phyloP scores from a whole-genome alignment of 2,113 vertebrate genomes.

The Periophthalmodon schlosseri region DNA sequence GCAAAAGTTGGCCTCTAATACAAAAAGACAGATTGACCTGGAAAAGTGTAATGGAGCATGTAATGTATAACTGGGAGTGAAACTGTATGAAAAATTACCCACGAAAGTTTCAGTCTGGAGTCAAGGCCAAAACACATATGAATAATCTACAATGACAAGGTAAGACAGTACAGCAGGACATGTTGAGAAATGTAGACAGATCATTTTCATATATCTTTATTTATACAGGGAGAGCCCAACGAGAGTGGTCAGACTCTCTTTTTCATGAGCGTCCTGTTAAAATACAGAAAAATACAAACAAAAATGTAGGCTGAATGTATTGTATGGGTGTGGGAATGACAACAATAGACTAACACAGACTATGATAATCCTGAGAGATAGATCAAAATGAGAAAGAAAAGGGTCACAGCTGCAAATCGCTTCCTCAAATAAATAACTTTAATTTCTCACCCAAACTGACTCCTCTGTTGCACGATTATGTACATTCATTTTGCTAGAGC shows the following conservation, averaged over 20 bases:
- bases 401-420: constrained; percentile 28
- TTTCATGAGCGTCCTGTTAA: too few species aligned
- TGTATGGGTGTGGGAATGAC: constrained; percentile 30
- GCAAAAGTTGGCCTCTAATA: background rate
- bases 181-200: constrained; percentile 39
- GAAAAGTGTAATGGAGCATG: too few species aligned
- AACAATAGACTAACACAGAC: constrained; percentile 47
- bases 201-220: constrained; percentile 7
- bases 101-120: background rate
- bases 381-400: constrained; percentile 54
- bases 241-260: too few species aligned
- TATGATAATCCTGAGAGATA: constrained; percentile 26
- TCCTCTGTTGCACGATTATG: background rate
- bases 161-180: background rate
- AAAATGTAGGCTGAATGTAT: background rate
- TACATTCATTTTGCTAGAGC: background rate
- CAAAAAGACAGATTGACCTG: background rate
- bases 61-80: background rate
- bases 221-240: too few species aligned
- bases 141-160: background rate
- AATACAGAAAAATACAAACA: too few species aligned
- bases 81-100: background rate
- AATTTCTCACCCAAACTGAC: background rate
- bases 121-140: background rate
- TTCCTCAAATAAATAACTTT: background rate